These are phyloP conservation scores for Microchrysa polita DNA, from an alignment of 2,888 invertebrate species.

Conservation along the genomic window DNA sequence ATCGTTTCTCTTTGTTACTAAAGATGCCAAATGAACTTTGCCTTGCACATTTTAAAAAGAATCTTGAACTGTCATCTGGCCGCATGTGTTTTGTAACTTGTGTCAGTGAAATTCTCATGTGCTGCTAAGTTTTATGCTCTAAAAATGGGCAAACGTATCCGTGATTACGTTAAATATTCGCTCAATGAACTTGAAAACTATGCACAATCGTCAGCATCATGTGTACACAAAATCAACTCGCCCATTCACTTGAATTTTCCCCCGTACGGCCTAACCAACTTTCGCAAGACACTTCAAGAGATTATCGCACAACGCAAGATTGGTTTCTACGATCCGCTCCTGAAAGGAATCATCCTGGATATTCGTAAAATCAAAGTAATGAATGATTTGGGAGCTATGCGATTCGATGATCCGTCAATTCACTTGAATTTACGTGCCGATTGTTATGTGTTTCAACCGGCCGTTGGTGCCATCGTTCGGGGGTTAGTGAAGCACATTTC, in stretches of 20 bases:
- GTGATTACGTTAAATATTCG: constrained; percentile 62
- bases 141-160: constrained; percentile 59
- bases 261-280: constrained; percentile 66
- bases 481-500: constrained; percentile 70
- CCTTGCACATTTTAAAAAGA: neutral
- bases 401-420: constrained; percentile 68
- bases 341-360: constrained; percentile 71
- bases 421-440: constrained; percentile 71
- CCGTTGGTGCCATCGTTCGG: constrained; percentile 66
- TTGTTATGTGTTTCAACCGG: constrained; percentile 73
- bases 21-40: neutral
- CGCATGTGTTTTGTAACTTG: constrained; percentile 4
- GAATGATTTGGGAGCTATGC: constrained; percentile 64
- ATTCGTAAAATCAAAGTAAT: constrained; percentile 70
- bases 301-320: constrained; percentile 63
- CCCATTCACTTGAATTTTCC: constrained; percentile 67
- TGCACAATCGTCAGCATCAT: constrained; percentile 64
- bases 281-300: constrained; percentile 65
- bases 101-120: neutral
- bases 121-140: neutral
- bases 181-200: constrained; percentile 65
- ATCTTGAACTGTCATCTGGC: neutral
- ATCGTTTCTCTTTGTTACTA: neutral
- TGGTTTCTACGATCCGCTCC: constrained; percentile 66
- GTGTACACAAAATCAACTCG: constrained; percentile 65